Evolutionary conservation across 2,113 vertebrate species (phyloP), one percentile per base, ranked within the genome.

Genomic region (Leptobrachium ailaonicum): DNA sequence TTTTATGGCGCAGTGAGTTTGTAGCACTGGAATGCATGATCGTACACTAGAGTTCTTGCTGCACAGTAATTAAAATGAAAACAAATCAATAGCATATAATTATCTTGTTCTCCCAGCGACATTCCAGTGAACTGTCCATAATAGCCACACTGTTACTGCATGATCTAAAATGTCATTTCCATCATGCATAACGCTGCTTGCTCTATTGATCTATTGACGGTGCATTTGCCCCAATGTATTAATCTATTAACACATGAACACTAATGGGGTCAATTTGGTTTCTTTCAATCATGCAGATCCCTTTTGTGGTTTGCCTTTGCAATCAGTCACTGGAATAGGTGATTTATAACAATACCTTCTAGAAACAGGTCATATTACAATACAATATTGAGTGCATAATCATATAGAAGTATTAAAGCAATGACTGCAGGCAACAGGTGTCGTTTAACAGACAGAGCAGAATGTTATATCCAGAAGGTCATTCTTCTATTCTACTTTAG

Each of bases 31-130:
- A 11, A 14, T 66, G 14, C 10, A 41, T 66, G 50, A 2, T 64
- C 44, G 14, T 43, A 13, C 62, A 67, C 4, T 8, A 47, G 10
- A 60, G 41, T 3, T 42, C 7, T 32, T 67, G 41, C 60, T 42
- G 70, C 10, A 67, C 7, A 66, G 1, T 73, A 73, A 66, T 66
- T 80, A 74, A 66, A 79, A 47, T 73, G 72, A 74, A 75, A 75
- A 47, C 11, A 45, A 62, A 62, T 60, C 54, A 68, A 74, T 81
- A 41, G 13, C 42, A 68, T 75, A 50, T 75, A 60, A 75, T 69
- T 75, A 50, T 53, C 72, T 60, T 68, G 20, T 75, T 64, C 4
- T 62, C 47, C 60, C 9, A 74, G 44, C 12, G 43, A 58, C 47
- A 44, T 14, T 68, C 54, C 3, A 73, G 47, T 68, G 50, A 80